Base-by-base conservation (phyloP, 2,113 vertebrate species). In the Epinephelus lanceolatus region DNA sequence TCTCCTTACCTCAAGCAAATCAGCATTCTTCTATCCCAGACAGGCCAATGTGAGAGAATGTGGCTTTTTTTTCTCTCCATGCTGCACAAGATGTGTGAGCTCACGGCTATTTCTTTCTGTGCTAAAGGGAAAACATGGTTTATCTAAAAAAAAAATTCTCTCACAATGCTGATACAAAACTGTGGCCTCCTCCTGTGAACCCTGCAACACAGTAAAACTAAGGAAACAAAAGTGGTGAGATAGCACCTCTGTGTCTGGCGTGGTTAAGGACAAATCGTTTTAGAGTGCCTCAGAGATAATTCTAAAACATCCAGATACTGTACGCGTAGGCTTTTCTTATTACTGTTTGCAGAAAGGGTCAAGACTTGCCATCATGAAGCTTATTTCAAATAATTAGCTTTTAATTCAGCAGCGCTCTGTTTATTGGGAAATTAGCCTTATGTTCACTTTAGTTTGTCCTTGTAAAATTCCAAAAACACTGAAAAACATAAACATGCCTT, bases 1-100 rank as follows among this genome's bases (percentile, higher is more conserved):
- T 93, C 88, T 95, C 87, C 88, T 94, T 93, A 92, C 94, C 92
- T 87, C 86, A 67, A 94, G 94, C 93, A 90, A 94, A 90, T 91
- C 91, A 86, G 86, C 92, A 94, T 94, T 94, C 89, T 93, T 93
- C 90, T 86, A 67, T 82, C 79, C 76, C 84, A 89, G 86, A 90
- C 86, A 88, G 92, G 88, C 91, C 79, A 92, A 52, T 77, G 88
- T 81, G 85, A 88, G 83, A 91, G 88, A 86, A 91, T 90, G 89
- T 89, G 79, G 76, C 73, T 85, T 79, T 89, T 79, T 51, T 53
- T 6, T 3, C 42, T 5, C 40, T 45, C 42, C 47, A 74, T 56
- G 68, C 80, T 68, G 49, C 60, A 75, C 57, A 69, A 63, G 81
- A 86, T 76, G 82, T 85, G 74, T 75, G 70, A 81, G 83, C 4